Percentiles rank a stretch among this genome's conserved stretches.
Evolutionary conservation across 1,140 invertebrate species (phyloP).

Genomic region (Neodiprion lecontei): DNA sequence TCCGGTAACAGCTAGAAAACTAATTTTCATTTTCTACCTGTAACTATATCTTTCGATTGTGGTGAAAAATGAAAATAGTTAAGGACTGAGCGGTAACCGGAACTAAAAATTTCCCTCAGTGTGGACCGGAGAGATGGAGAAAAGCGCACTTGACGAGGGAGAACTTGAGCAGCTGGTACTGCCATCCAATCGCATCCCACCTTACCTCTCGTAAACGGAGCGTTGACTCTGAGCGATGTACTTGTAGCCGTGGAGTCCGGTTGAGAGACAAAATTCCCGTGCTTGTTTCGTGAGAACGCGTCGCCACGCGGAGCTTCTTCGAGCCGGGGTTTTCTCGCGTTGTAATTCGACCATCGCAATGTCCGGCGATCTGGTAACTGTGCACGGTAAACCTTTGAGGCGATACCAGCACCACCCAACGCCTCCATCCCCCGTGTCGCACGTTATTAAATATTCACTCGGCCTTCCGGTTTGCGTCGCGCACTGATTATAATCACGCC

Average conservation of each 20-base stretch:
- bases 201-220: slow-evolving; percentile 37
- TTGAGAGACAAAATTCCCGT: slow-evolving; percentile 18
- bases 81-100: too few relatives aligned
- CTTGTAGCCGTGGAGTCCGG: slow-evolving; percentile 48
- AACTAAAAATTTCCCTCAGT: too few relatives aligned
- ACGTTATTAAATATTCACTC: slow-evolving; percentile 8
- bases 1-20: too few relatives aligned
- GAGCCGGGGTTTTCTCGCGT: background rate
- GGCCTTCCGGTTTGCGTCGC: background rate
- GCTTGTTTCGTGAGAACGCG: background rate
- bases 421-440: background rate
- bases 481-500: slow-evolving; percentile 53
- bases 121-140: too few relatives aligned
- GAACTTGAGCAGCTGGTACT: too few relatives aligned
- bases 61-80: too few relatives aligned
- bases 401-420: too few relatives aligned
- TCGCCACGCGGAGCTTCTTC: background rate
- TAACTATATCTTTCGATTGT: too few relatives aligned
- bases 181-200: too few relatives aligned
- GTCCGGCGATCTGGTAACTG: background rate
- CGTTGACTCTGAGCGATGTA: slow-evolving; percentile 42
- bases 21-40: too few relatives aligned
- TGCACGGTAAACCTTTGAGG: background rate
- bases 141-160: too few relatives aligned
- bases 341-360: background rate